These are phyloP conservation scores for Rachycentron canadum DNA, from an alignment of 2,797 vertebrate genomes.

Conservation along the genomic window DNA sequence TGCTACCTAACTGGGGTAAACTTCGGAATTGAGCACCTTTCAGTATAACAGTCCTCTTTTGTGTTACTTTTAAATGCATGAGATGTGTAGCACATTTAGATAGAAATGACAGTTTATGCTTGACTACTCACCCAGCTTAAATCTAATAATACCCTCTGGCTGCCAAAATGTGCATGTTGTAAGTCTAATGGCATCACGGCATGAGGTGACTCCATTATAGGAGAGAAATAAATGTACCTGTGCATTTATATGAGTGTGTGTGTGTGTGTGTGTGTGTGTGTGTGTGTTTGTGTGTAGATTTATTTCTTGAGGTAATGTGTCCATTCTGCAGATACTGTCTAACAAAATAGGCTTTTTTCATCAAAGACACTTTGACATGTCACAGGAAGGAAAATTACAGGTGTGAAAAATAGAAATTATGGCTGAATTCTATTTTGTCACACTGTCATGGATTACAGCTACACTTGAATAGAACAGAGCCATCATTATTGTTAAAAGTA, in stretches of 20 bases:
- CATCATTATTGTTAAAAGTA: slow-evolving; percentile 23
- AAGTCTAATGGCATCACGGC: slow-evolving; percentile 62
- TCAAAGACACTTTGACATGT: neutral
- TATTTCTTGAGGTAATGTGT: neutral
- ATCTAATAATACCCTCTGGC: slow-evolving; percentile 56
- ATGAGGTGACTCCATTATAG: slow-evolving; percentile 38
- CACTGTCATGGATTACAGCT: slow-evolving; percentile 15
- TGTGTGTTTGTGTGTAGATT: neutral
- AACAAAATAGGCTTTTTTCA: slow-evolving; percentile 19
- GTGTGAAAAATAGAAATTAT: slow-evolving; percentile 16
- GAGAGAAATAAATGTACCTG: slow-evolving; percentile 38
- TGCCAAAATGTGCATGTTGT: slow-evolving; percentile 60
- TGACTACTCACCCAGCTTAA: slow-evolving; percentile 45
- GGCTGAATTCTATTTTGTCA: slow-evolving; percentile 16
- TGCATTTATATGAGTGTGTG: slow-evolving; percentile 13
- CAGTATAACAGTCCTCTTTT: slow-evolving; percentile 36
- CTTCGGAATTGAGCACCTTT: slow-evolving; percentile 35
- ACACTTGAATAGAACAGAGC: slow-evolving; percentile 1
- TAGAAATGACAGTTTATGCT: slow-evolving; percentile 36
- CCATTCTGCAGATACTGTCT: slow-evolving; percentile 22
- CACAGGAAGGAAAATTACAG: slow-evolving; percentile 5
- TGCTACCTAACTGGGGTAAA: slow-evolving; percentile 13
- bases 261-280: slow-evolving; percentile 15
- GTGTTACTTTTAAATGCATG: slow-evolving; percentile 40
- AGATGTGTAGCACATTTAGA: slow-evolving; percentile 48